Percentiles rank a stretch among this genome's conserved stretches.
Conservation (phyloP, 2,888 invertebrate genomes). For the Eupithecia insigniata region DNA sequence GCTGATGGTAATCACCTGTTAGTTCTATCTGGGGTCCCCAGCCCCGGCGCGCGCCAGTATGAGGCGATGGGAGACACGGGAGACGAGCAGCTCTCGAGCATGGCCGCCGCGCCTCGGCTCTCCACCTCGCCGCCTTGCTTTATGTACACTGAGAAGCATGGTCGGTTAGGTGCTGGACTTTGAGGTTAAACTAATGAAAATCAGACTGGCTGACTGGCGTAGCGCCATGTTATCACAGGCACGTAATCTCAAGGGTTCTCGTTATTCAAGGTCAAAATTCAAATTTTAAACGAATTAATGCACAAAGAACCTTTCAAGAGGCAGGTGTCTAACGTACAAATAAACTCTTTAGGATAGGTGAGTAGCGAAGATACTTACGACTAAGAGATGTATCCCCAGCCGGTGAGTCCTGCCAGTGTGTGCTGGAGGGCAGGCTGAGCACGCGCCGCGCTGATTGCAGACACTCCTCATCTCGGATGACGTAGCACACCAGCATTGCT, state of each 20-base stretch:
- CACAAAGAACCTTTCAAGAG: not conserved
- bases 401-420: slow-evolving; percentile 81
- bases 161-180: not conserved
- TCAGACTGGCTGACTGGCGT: too few species aligned
- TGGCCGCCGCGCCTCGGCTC: slow-evolving; percentile 78
- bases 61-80: slow-evolving; percentile 68
- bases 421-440: slow-evolving; percentile 64
- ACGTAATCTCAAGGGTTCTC: not conserved
- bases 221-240: not conserved
- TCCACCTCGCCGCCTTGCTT: slow-evolving; percentile 87
- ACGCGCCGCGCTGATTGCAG: slow-evolving; percentile 71
- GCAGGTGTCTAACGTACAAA: too few species aligned
- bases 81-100: slow-evolving; percentile 64
- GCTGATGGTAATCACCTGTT: slow-evolving; percentile 55
- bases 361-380: slow-evolving; percentile 67
- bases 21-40: slow-evolving; percentile 65
- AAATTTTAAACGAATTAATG: not conserved
- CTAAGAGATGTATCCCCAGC: slow-evolving; percentile 85
- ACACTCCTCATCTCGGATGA: slow-evolving; percentile 84
- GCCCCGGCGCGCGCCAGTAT: slow-evolving; percentile 72
- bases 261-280: not conserved
- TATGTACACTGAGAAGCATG: slow-evolving; percentile 72
- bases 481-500: slow-evolving; percentile 85
- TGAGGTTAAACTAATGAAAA: not conserved
- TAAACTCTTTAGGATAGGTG: not conserved